These are phyloP conservation scores for Sesamia nonagrioides DNA, from an alignment of 1,140 invertebrate species.

Conservation along the genomic window DNA sequence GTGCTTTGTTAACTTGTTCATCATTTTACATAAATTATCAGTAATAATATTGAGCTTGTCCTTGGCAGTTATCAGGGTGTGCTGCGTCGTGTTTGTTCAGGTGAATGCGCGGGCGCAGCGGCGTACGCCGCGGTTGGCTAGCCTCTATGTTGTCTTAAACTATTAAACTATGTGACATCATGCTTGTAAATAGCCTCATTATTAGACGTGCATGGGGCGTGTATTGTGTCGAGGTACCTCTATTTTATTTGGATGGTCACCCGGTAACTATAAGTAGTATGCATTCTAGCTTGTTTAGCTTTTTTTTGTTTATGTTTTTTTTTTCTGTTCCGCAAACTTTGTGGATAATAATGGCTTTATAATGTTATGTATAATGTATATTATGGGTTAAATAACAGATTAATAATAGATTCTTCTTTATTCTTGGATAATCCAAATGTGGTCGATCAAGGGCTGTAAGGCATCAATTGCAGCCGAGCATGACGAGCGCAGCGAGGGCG, in stretches of 20 bases:
- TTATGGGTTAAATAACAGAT: too few species aligned
- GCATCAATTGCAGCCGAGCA: too few species aligned
- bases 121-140: conserved; percentile 21
- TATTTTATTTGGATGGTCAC: conserved; percentile 2
- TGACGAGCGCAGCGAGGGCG: too few species aligned
- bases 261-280: background rate
- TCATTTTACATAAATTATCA: background rate
- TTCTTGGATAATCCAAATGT: too few species aligned
- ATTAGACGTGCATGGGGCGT: conserved; percentile 33
- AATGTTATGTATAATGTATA: too few species aligned
- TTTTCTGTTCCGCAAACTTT: too few species aligned
- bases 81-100: conserved; percentile 45
- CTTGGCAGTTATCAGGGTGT: conserved; percentile 47
- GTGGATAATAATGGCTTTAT: too few species aligned
- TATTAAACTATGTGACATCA: conserved; percentile 42
- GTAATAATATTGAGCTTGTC: conserved; percentile 19
- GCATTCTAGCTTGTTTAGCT: background rate
- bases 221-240: conserved; percentile 25
- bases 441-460: too few species aligned
- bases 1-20: too few species aligned
- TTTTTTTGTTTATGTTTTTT: too few species aligned
- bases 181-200: conserved; percentile 41
- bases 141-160: conserved; percentile 25
- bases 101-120: conserved; percentile 31
- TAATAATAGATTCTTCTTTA: too few species aligned